phyloP scores from a whole-genome alignment of 2,797 vertebrate species.

The Tolypeutes matacus region DNA sequence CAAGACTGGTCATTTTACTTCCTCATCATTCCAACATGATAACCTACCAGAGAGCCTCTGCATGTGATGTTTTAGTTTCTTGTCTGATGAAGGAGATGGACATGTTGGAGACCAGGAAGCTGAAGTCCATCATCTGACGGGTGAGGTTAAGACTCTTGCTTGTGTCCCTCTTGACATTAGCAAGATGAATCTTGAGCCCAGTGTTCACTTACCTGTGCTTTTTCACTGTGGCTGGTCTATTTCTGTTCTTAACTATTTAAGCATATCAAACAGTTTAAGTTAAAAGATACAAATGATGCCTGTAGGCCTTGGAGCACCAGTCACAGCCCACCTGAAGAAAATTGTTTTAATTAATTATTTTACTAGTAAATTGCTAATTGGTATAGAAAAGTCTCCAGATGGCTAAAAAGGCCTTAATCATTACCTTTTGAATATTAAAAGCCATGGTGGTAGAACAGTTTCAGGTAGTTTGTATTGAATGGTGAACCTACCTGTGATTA shows the following conservation, averaged over 20 bases:
- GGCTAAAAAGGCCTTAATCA: background rate
- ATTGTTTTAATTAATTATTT: background rate
- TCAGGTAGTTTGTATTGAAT: constrained; percentile 88
- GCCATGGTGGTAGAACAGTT: constrained; percentile 29
- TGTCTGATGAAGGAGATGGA: constrained; percentile 91
- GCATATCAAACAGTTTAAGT: background rate
- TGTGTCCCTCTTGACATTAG: constrained; percentile 69
- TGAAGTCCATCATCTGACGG: constrained; percentile 91
- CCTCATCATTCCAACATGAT: constrained; percentile 87
- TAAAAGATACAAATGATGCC: background rate
- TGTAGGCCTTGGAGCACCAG: background rate
- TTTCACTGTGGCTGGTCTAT: constrained; percentile 67
- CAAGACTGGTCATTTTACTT: constrained; percentile 86
- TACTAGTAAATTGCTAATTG: background rate
- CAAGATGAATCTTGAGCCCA: constrained; percentile 71
- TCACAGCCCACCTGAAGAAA: background rate
- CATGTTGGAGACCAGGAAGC: constrained; percentile 91
- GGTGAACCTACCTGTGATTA: constrained; percentile 88
- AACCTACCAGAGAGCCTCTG: constrained; percentile 90
- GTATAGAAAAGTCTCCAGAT: background rate
- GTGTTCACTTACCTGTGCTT: constrained; percentile 71
- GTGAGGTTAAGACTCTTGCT: constrained; percentile 91
- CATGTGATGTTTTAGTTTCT: constrained; percentile 89
- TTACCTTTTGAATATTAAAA: constrained; percentile 58
- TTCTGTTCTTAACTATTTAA: background rate